Evolutionary conservation across 1,140 invertebrate genomes (phyloP), one percentile per base, ranked within the genome.

Genomic region (Pantala flavescens): DNA sequence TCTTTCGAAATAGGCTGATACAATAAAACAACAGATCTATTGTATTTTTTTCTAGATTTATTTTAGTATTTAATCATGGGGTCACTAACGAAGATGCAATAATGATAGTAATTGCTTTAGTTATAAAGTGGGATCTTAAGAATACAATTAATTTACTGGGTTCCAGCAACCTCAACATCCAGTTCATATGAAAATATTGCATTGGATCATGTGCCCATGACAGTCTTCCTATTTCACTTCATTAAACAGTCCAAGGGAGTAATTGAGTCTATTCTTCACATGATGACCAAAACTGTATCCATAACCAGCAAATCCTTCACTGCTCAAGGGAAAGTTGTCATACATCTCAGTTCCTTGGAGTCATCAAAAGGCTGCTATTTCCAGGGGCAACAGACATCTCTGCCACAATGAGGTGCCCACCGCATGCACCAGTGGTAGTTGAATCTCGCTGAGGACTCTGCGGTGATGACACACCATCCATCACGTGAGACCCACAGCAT

Each of bases 351-450:
- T 82, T 84, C 79, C 83, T 82, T 74, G 82, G 81, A 24, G 81
- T 79, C 49, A 63, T 63, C 49, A 63, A 21, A 77, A 83, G 78
- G 75, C 80, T 82, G 76, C 83, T 84, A 74, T 82, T 85, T 75
- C 84, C 85, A 75, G 83, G 84, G 74, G 82, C 84, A 19, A 84
- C 82, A 3, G 84, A 84, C 82, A 85, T 84, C 76, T 86, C 84
- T 70, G 84, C 84, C 71, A 83, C 82, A 81, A 86, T 84, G 73
- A 82, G 83, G 77, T 80, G 49, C n/a, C 49, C 49, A 63, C 49
- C 12, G n/a, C 49, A 63, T 16, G 49, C 49, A 21, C 49, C 49
- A 1, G 49, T 63, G 14, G 49, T 63, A 19, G 49, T 63, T 19
- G 49, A 84, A 75, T 86, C 84, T 36, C 84, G 77, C 76, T 84